These are phyloP conservation scores for Onchidella celtica DNA, from an alignment of 2,888 invertebrate species.

Conservation along the genomic window DNA sequence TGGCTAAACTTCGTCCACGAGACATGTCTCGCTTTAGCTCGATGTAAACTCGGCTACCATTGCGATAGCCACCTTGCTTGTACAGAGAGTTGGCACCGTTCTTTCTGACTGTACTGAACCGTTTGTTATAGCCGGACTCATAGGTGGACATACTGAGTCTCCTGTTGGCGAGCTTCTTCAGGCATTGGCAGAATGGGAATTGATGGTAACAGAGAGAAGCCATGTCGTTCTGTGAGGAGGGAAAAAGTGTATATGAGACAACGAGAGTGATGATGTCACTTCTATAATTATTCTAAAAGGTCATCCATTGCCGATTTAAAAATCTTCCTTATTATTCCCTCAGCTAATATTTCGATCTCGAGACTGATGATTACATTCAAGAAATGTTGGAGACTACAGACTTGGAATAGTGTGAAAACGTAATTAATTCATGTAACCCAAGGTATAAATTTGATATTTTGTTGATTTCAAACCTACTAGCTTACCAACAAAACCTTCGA, in stretches of 20 bases:
- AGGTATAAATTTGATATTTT: no score
- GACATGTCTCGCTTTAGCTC: slow-evolving; percentile 29
- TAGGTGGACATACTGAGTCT: slow-evolving; percentile 67
- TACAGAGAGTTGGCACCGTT: not conserved
- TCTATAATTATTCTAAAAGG: no score
- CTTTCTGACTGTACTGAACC: slow-evolving; percentile 58
- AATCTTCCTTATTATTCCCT: no score
- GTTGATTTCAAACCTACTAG: no score
- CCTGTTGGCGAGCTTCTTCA: slow-evolving; percentile 64
- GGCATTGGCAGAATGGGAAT: slow-evolving; percentile 73
- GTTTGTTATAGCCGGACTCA: slow-evolving; percentile 64
- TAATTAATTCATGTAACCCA: no score
- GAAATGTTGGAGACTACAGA: no score
- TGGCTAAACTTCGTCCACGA: not conserved
- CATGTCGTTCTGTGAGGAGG: slow-evolving; percentile 65
- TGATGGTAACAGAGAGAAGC: slow-evolving; percentile 67
- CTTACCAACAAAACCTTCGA: no score
- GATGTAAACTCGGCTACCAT: slow-evolving; percentile 35
- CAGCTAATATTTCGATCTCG: no score
- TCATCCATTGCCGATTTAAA: no score
- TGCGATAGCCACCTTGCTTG: not conserved
- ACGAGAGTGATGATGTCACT: no score
- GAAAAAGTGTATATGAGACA: not conserved
- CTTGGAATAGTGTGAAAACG: no score
- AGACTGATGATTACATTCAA: no score